Conservation (phyloP, 2,888 invertebrate species). For the Apamea sordens region DNA sequence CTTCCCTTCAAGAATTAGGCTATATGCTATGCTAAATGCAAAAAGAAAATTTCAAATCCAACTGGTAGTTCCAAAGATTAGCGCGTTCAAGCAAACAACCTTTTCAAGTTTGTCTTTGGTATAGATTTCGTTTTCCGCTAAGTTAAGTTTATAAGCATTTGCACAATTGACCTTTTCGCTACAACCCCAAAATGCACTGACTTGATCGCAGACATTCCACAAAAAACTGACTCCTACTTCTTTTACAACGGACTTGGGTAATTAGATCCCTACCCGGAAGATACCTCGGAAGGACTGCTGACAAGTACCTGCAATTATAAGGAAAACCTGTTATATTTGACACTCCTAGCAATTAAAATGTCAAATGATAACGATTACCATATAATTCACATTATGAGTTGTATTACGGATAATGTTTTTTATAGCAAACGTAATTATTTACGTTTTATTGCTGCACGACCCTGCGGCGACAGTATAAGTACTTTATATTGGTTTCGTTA, state of each 20-base stretch:
- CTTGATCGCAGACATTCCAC: slow-evolving; percentile 1
- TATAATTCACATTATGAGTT: slow-evolving; percentile 51
- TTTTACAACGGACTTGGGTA: slow-evolving; percentile 19
- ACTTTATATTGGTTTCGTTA: neutral
- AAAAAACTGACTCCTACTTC: slow-evolving; percentile 31
- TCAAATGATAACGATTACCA: slow-evolving; percentile 52
- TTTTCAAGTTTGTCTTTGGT: too few species aligned
- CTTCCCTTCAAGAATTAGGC: too few species aligned
- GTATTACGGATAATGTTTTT: slow-evolving; percentile 45
- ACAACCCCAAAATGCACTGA: neutral
- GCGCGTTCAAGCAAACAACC: too few species aligned
- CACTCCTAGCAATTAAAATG: slow-evolving; percentile 52
- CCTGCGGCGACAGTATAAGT: slow-evolving; percentile 39
- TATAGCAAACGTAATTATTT: slow-evolving; percentile 51
- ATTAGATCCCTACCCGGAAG: slow-evolving; percentile 53
- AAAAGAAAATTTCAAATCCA: too few species aligned
- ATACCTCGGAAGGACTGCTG: slow-evolving; percentile 9
- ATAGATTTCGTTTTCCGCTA: neutral
- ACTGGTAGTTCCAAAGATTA: too few species aligned
- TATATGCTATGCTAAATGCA: too few species aligned
- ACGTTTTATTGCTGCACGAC: slow-evolving; percentile 40
- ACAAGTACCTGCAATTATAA: slow-evolving; percentile 32
- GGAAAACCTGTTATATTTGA: slow-evolving; percentile 56
- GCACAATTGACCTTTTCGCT: neutral
- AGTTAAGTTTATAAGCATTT: neutral